Percentiles rank a stretch among this genome's conserved stretches.
Evolutionary conservation across 2,113 vertebrate species (phyloP).

Genomic region (Notiomystis cincta): DNA sequence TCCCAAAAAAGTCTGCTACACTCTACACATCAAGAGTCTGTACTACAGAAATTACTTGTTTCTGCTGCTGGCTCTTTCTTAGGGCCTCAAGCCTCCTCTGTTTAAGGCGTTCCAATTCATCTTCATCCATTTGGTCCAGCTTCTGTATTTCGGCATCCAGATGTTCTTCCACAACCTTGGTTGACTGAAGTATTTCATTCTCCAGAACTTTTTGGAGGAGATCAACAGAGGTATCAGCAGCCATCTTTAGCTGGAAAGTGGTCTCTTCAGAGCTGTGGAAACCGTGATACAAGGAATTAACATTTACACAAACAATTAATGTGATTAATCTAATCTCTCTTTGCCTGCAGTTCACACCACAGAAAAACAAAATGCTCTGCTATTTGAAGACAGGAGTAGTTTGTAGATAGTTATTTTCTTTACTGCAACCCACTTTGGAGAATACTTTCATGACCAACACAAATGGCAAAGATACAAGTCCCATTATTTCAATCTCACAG

Average conservation of each 20-base stretch:
- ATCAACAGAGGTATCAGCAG: slow-evolving; percentile 78
- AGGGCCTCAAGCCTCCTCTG: slow-evolving; percentile 89
- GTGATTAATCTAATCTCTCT: background rate
- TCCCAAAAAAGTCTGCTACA: background rate
- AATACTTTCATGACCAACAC: background rate
- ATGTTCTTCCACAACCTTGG: slow-evolving; percentile 87
- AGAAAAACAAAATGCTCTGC: background rate
- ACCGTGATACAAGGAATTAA: background rate
- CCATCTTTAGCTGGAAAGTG: slow-evolving; percentile 74
- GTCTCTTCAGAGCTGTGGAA: slow-evolving; percentile 19
- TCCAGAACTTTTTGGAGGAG: slow-evolving; percentile 86
- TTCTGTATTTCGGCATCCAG: slow-evolving; percentile 88
- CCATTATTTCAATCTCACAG: background rate
- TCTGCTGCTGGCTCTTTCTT: slow-evolving; percentile 93
- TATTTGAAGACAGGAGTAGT: background rate
- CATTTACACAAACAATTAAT: background rate
- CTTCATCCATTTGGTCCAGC: slow-evolving; percentile 88
- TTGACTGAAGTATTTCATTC: slow-evolving; percentile 83
- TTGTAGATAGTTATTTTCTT: background rate
- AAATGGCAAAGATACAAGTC: background rate
- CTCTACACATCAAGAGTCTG: background rate
- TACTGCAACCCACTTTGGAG: background rate
- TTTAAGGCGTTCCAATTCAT: slow-evolving; percentile 89
- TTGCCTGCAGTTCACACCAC: background rate
- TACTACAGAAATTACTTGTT: slow-evolving; percentile 81